These are phyloP conservation scores for Drosophila nr. perissopoda DNA, from an alignment of 2,888 invertebrate species.

Conservation along the genomic window DNA sequence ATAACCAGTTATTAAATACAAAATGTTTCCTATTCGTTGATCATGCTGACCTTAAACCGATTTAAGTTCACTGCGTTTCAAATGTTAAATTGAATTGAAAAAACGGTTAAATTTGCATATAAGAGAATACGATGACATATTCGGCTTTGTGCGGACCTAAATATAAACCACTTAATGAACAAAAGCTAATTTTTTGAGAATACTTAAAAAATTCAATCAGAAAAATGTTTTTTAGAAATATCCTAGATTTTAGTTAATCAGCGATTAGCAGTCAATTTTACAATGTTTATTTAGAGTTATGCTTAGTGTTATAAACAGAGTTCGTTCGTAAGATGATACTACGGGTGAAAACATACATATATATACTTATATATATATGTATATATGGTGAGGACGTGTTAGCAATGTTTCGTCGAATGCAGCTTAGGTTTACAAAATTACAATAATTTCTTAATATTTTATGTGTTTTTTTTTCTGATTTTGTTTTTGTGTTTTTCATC, in stretches of 20 bases:
- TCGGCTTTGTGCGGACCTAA: background rate
- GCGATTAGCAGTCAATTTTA: constrained; percentile 15
- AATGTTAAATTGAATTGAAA: background rate
- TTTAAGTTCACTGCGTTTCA: background rate
- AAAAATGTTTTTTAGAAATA: background rate
- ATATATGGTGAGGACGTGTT: constrained; percentile 12
- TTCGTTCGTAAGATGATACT: constrained; percentile 32
- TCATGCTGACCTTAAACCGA: background rate
- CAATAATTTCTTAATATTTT: constrained; percentile 2
- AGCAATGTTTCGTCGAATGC: constrained; percentile 19
- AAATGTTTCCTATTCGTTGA: background rate
- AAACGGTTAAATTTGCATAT: background rate
- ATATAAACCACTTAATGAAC: background rate
- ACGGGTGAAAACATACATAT: constrained; percentile 36
- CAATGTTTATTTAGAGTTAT: constrained; percentile 50
- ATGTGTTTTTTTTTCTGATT: constrained; percentile 16
- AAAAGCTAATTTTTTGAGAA: background rate
- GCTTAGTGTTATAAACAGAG: constrained; percentile 48
- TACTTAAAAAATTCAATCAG: background rate
- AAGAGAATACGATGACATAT: background rate
- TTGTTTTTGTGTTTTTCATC: constrained; percentile 10
- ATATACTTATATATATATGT: background rate
- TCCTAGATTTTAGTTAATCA: background rate
- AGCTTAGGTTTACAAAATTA: constrained; percentile 24
- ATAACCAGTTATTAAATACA: background rate